phyloP scores from a whole-genome alignment of 1,140 invertebrate species.

The Aculops lycopersici region DNA sequence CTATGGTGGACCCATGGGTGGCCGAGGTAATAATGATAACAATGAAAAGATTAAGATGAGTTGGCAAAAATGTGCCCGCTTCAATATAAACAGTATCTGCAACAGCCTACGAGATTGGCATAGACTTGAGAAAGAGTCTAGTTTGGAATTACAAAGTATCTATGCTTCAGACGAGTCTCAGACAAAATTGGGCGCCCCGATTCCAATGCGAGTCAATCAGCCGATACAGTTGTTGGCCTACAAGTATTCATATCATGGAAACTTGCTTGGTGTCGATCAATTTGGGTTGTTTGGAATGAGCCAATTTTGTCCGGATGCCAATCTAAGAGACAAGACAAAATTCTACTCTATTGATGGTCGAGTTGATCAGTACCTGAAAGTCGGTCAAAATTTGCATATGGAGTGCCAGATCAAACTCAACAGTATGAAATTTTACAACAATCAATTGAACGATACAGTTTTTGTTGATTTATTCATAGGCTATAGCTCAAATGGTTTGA shows the following conservation, averaged over 20 bases:
- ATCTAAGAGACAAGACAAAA: background rate
- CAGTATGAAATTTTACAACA: constrained; percentile 11
- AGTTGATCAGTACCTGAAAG: constrained; percentile 16
- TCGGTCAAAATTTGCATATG: constrained; percentile 22
- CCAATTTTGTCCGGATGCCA: constrained; percentile 2
- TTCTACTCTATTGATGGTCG: constrained; percentile 21
- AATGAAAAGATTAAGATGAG: background rate
- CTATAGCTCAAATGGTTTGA: constrained; percentile 14
- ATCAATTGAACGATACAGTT: background rate
- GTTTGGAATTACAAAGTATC: background rate
- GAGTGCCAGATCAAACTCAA: constrained; percentile 18
- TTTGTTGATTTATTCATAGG: constrained; percentile 15
- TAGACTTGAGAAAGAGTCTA: background rate
- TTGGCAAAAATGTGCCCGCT: no score
- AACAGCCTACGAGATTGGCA: background rate
- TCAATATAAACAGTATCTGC: no score
- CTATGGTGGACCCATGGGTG: background rate
- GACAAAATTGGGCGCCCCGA: background rate
- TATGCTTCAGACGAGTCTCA: constrained; percentile 1
- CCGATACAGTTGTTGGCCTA: background rate
- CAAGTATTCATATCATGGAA: background rate
- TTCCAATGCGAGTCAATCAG: constrained; percentile 1
- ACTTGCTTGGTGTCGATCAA: background rate
- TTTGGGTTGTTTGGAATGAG: no score
- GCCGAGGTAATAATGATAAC: background rate